A percentile compares a stretch with the other conserved stretches of the same genome.
Evolutionary conservation across 2,113 vertebrate genomes (phyloP).

Genomic region (Macaca fascicularis): DNA sequence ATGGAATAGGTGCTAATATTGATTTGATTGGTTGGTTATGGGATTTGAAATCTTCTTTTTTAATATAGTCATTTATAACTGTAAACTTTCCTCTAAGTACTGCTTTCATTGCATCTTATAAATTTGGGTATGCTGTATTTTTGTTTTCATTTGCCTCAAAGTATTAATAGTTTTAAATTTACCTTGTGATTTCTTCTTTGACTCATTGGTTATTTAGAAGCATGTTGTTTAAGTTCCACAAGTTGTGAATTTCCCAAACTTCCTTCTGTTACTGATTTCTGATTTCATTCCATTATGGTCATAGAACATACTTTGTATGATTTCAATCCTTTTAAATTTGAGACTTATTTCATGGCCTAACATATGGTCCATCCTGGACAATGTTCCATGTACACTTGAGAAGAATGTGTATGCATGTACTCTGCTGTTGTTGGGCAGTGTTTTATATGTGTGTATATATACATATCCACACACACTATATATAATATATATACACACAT

Average conservation of each 20-base stretch:
- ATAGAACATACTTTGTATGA: constrained; percentile 31
- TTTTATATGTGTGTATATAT: not conserved
- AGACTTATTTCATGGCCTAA: constrained; percentile 16
- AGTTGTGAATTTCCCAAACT: constrained; percentile 33
- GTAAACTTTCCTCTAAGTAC: not conserved
- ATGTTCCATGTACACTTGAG: constrained; percentile 13
- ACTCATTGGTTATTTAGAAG: constrained; percentile 19
- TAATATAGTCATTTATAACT: not conserved
- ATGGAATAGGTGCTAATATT: not conserved
- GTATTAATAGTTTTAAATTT: constrained; percentile 43
- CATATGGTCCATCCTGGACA: not conserved
- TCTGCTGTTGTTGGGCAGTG: not conserved
- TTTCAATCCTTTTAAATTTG: constrained; percentile 34
- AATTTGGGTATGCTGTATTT: constrained; percentile 34
- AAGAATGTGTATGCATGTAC: not conserved
- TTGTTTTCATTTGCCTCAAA: constrained; percentile 26
- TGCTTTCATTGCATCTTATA: constrained; percentile 29
- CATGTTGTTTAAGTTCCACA: not conserved
- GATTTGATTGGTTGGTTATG: constrained; percentile 8
- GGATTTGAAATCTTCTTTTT: constrained; percentile 26
- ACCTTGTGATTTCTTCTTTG: constrained; percentile 30
- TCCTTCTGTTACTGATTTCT: constrained; percentile 47
- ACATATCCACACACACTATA: no score
- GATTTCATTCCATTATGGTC: constrained; percentile 25
- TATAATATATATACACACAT: no score